Evolutionary conservation across 1,140 invertebrate species (phyloP).

Genomic region (Mizuhopecten yessoensis): DNA sequence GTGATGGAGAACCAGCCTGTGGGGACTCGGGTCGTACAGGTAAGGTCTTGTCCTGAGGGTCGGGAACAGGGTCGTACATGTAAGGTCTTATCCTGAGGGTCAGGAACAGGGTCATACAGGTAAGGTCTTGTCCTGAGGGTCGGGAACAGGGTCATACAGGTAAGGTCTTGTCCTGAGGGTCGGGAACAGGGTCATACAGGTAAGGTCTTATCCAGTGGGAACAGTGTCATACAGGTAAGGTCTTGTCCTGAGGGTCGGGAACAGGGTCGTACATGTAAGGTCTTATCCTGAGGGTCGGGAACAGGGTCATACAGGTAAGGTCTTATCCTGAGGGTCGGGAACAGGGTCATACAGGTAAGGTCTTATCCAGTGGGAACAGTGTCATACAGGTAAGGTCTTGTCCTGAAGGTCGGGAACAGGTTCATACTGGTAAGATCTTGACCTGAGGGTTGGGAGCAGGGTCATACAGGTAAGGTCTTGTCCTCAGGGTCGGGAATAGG

Average conservation of each 20-base stretch:
- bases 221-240: no score
- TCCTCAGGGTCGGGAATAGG: neutral
- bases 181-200: no score
- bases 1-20: constrained; percentile 71
- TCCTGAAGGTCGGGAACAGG: no score
- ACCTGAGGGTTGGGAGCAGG: neutral
- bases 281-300: no score
- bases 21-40: constrained; percentile 70
- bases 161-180: neutral
- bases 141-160: neutral
- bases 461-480: neutral
- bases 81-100: neutral
- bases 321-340: no score
- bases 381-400: no score
- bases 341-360: no score
- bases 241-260: no score
- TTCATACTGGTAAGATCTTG: constrained; percentile 60
- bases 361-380: no score
- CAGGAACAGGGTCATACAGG: neutral
- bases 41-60: constrained; percentile 46
- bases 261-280: no score
- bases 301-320: no score
- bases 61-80: neutral
- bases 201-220: no score
- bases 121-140: neutral